phyloP scores from a whole-genome alignment of 1,140 invertebrate species.

The Aplysia californica region DNA sequence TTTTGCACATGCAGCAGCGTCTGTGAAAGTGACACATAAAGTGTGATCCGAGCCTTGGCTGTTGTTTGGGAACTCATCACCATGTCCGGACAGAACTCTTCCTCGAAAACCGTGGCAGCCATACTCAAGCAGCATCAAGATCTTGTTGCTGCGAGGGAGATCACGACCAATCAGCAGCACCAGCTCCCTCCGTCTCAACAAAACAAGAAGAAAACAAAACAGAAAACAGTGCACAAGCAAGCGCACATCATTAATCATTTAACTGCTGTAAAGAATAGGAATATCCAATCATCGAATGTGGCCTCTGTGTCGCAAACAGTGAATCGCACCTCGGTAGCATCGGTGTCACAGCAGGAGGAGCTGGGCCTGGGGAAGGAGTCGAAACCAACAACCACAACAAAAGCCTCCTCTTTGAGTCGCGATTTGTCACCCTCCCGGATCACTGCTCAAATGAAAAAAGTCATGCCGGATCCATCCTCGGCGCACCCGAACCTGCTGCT shows the following conservation, averaged over 20 bases:
- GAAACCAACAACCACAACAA: conserved; percentile 26
- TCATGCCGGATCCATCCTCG: conserved; percentile 29
- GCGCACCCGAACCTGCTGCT: conserved; percentile 22
- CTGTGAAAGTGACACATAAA: too few species aligned
- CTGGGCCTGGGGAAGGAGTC: conserved; percentile 16
- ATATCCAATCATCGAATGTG: not conserved
- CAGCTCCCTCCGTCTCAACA: not conserved
- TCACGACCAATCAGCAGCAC: not conserved
- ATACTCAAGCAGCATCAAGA: conserved; percentile 18
- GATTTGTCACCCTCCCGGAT: conserved; percentile 39
- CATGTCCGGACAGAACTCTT: not conserved
- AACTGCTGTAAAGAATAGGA: not conserved
- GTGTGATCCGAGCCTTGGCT: too few species aligned
- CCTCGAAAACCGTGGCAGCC: conserved; percentile 23
- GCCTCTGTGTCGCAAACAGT: not conserved
- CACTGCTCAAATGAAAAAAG: conserved; percentile 35
- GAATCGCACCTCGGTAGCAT: too few species aligned
- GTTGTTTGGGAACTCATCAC: too few species aligned
- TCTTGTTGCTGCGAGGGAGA: not conserved
- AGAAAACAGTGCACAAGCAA: not conserved
- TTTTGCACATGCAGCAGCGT: too few species aligned
- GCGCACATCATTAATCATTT: not conserved
- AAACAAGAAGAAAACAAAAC: not conserved
- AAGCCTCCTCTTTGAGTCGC: conserved; percentile 35
- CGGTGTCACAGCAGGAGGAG: not conserved